phyloP scores from a whole-genome alignment of 1,140 invertebrate species.

The Cyclina sinensis region DNA sequence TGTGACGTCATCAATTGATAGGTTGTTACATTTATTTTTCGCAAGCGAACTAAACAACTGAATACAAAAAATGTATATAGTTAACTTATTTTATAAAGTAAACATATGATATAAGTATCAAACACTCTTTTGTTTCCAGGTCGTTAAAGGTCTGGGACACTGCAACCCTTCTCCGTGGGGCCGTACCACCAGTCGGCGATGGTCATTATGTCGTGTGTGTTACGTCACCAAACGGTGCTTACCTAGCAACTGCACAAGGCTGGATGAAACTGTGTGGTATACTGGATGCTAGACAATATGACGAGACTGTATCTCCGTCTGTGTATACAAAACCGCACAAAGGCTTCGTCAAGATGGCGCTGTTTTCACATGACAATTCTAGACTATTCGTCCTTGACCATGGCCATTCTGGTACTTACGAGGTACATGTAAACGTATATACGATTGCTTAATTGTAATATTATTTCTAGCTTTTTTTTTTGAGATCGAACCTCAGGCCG shows the following conservation, averaged over 20 bases:
- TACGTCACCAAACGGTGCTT: slow-evolving; percentile 21
- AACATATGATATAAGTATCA: too few species aligned
- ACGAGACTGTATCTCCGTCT: neutral
- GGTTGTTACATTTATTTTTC: too few species aligned
- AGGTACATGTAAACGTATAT: too few species aligned
- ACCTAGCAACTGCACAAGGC: slow-evolving; percentile 44
- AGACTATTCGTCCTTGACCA: slow-evolving; percentile 38
- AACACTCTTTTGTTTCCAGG: neutral
- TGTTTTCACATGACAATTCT: neutral
- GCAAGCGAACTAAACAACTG: too few species aligned
- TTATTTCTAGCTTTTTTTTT: too few species aligned
- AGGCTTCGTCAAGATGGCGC: slow-evolving; percentile 31
- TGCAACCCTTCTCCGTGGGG: slow-evolving; percentile 9
- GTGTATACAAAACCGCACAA: neutral
- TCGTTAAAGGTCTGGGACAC: slow-evolving; percentile 59
- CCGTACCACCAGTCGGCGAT: slow-evolving; percentile 27
- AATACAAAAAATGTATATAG: too few species aligned
- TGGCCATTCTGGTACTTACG: slow-evolving; percentile 49
- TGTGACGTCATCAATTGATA: slow-evolving; percentile 56
- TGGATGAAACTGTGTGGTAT: slow-evolving; percentile 36
- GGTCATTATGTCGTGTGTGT: slow-evolving; percentile 26
- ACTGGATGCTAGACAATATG: neutral
- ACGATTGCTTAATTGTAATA: too few species aligned
- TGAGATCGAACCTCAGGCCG: too few species aligned
- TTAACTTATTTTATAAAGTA: too few species aligned